Evolutionary conservation across 1,140 invertebrate species (phyloP).

Genomic region (Berghia stephanieae): DNA sequence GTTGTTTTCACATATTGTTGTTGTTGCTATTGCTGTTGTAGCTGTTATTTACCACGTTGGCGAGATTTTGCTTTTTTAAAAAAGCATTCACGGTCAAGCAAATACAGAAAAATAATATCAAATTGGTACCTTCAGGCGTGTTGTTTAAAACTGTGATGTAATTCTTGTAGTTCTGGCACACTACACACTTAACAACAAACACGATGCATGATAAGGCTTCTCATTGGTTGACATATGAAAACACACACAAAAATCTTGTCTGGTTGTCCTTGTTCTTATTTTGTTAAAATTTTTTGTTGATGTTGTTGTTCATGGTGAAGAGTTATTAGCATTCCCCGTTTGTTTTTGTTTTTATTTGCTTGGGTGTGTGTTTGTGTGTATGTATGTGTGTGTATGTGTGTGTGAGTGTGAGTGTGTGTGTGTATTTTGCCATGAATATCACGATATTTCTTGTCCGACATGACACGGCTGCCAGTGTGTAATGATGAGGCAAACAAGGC

Average conservation of each 20-base stretch:
- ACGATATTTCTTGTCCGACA: background rate
- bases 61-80: too few relatives aligned
- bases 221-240: background rate
- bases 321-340: too few relatives aligned
- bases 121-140: too few relatives aligned
- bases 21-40: too few relatives aligned
- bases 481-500: background rate
- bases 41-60: too few relatives aligned
- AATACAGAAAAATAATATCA: too few relatives aligned
- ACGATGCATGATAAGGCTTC: background rate
- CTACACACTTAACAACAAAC: too few relatives aligned
- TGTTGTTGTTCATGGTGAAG: too few relatives aligned
- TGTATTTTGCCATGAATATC: background rate
- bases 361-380: background rate
- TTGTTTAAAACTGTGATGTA: too few relatives aligned
- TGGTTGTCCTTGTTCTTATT: background rate
- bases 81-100: too few relatives aligned
- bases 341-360: background rate
- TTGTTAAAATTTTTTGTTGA: background rate
- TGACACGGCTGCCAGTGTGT: background rate
- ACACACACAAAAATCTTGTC: background rate
- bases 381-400: background rate
- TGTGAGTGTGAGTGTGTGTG: background rate
- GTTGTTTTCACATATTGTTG: too few relatives aligned
- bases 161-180: too few relatives aligned